Base-by-base conservation (phyloP, 2,888 invertebrate genomes). In the Homarus gammarus region DNA sequence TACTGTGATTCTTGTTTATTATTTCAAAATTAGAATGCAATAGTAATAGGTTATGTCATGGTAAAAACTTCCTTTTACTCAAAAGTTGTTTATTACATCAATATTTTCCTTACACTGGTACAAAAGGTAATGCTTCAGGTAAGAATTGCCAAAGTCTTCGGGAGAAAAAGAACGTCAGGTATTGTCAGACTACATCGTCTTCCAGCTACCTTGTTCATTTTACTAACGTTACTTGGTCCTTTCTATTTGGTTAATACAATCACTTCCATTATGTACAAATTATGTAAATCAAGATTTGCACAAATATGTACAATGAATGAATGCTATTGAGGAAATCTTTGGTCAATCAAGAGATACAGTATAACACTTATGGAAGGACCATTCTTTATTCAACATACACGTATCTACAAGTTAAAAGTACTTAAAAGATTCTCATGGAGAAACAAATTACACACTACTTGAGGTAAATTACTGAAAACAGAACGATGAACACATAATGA, bases 331-430 rank as follows among this genome's bases (percentile, higher is more conserved):
- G 79, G 89, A 84, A 89, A 89, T 89, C 89, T 89, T 89, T 89
- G 89, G 89, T 89, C 84, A 89, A 79, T 84, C 81, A 87, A 79
- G 89, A 89, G 89, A 84, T 89, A 81, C 85, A 75, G 81, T 81
- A 85, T 85, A 89, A 89, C 89, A 85, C 84, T 84, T 89, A 89
- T 85, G 85, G 89, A 89, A 89, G 89, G 89, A 89, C 89, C 89
- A 84, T 83, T 77, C 49, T 81, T 82, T 87, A 72, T 78, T 84
- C 77, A 83, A 83, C 72, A 85, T 78, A 89, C 89, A 89, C 89
- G 85, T 89, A 89, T 89, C 89, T 89, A 89, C 89, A 89, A 78
- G 89, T 84, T 89, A 89, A 84, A 89, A 89, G 83, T 89, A 85
- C 84, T 81, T 85, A 79, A 84, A 85, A 85, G 89, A 83, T 89